Percentiles rank a stretch among this genome's conserved stretches.
Evolutionary conservation across 2,888 invertebrate genomes (phyloP).

Genomic region (Acleris holmiana): DNA sequence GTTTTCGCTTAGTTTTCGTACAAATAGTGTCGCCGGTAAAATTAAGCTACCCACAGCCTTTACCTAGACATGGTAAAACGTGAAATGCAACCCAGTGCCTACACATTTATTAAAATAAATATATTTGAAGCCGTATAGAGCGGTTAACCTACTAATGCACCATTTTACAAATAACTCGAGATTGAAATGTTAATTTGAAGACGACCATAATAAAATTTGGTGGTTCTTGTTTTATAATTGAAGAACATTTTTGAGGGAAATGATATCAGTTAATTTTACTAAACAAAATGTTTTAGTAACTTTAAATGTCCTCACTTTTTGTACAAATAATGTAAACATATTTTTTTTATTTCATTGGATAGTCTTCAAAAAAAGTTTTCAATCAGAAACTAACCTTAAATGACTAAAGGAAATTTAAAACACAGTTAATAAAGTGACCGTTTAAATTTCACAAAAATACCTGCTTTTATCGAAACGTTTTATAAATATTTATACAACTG

Average conservation of each 20-base stretch:
- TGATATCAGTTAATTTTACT: no score
- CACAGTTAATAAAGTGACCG: conserved; percentile 42
- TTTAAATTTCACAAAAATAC: conserved; percentile 2
- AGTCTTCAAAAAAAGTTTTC: conserved; percentile 45
- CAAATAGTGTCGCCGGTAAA: conserved; percentile 41
- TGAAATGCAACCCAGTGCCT: conserved; percentile 65
- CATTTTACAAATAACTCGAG: conserved; percentile 38
- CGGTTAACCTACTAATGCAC: conserved; percentile 43
- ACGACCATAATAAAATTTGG: conserved; percentile 42
- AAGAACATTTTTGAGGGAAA: background rate
- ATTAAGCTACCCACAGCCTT: conserved; percentile 52
- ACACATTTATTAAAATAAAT: conserved; percentile 41
- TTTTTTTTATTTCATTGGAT: conserved; percentile 16
- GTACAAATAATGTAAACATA: no score
- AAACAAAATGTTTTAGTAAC: no score
- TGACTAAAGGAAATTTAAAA: conserved; percentile 41
- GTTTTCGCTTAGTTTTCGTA: background rate
- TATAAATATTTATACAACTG: conserved; percentile 14
- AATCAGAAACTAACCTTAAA: conserved; percentile 38
- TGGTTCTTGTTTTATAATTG: no score
- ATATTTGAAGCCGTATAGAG: conserved; percentile 18
- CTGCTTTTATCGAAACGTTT: background rate
- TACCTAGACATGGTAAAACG: conserved; percentile 44
- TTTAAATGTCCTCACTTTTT: no score
- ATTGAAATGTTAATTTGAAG: conserved; percentile 44